Base-by-base conservation (phyloP, 2,797 vertebrate species). In the Strix occidentalis region DNA sequence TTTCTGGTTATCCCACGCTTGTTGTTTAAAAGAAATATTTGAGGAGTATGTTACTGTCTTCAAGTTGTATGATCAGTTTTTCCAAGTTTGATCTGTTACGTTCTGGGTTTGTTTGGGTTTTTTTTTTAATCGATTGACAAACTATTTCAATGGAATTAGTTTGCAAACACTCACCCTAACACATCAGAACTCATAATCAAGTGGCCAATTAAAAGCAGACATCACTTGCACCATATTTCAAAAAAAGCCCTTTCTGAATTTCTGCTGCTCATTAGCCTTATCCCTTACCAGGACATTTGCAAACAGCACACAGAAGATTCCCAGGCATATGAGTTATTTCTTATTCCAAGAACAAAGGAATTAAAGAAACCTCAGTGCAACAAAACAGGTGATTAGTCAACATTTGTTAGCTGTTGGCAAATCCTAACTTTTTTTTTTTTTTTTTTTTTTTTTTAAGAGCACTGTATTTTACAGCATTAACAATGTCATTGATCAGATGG, bases 271-370 rank as follows among this genome's bases (percentile, higher is more conserved):
- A 6, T 66, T 35, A 75, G 21, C 54, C 75, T 92, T 72, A 71
- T 31, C 54, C 33, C 35, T 37, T 81, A 84, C 7, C 39, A 91
- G 53, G 65, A 61, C 13, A 66, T 33, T 16, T 74, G 43, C 21
- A 69, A 86, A 83, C 8, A 61, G 53, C 37, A 37, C 18, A 83
- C 10, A 77, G 7, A 45, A 85, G 57, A 71, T 50, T 65, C 43
- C 43, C 37, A 76, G 56, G 18, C 13, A 50, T 41, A 33, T 3
- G 9, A 86, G 8, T 72, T 78, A 46, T 51, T 90, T 81, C 85
- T 93, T 87, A 65, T 20, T 90, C 18, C 31, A 84, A 81, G 51
- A 90, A 84, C 20, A 91, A 65, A 41, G 64, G 72, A 58, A 9
- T 29, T 28, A n/a, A 85, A 69, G 50, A 45, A 19, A 0, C 0